Percentiles rank a stretch among this genome's conserved stretches.
phyloP scores from a whole-genome alignment of 2,888 invertebrate species.

The Parascotia fuliginaria region DNA sequence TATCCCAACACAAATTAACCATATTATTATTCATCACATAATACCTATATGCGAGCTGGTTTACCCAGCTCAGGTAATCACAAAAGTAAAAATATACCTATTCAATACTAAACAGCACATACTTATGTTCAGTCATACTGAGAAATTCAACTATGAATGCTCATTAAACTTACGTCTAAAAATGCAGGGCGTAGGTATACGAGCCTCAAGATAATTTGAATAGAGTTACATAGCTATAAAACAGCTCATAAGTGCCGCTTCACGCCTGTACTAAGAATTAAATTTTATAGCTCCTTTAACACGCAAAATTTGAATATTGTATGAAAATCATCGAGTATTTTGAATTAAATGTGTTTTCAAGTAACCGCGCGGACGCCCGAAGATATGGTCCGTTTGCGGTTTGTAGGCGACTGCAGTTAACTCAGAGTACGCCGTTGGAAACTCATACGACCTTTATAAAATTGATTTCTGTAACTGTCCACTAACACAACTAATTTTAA shows the following conservation, averaged over 20 bases:
- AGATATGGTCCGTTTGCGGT: conserved; percentile 12
- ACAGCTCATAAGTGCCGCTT: conserved; percentile 57
- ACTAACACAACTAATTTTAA: background rate
- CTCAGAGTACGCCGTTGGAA: background rate
- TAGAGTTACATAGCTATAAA: conserved; percentile 47
- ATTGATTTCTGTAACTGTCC: conserved; percentile 4
- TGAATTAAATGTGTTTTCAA: conserved; percentile 43
- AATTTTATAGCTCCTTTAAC: conserved; percentile 66
- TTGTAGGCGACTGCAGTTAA: conserved; percentile 6
- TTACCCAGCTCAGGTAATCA: conserved; percentile 14
- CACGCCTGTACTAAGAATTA: conserved; percentile 63
- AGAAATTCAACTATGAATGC: conserved; percentile 49
- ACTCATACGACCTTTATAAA: conserved; percentile 4
- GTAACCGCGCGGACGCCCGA: conserved; percentile 16
- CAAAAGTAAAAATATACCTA: conserved; percentile 38
- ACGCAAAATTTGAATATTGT: conserved; percentile 65
- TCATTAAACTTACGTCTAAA: conserved; percentile 47
- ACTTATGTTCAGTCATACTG: conserved; percentile 50
- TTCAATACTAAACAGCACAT: conserved; percentile 37
- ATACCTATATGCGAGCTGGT: conserved; percentile 8
- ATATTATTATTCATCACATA: conserved; percentile 14
- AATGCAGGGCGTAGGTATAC: conserved; percentile 30
- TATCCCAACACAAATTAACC: conserved; percentile 7
- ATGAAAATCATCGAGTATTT: conserved; percentile 47
- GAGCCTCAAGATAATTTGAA: conserved; percentile 55